Evolutionary conservation across 2,113 vertebrate genomes (phyloP), one percentile per base, ranked within the genome.

Genomic region (Leptosomus discolor): DNA sequence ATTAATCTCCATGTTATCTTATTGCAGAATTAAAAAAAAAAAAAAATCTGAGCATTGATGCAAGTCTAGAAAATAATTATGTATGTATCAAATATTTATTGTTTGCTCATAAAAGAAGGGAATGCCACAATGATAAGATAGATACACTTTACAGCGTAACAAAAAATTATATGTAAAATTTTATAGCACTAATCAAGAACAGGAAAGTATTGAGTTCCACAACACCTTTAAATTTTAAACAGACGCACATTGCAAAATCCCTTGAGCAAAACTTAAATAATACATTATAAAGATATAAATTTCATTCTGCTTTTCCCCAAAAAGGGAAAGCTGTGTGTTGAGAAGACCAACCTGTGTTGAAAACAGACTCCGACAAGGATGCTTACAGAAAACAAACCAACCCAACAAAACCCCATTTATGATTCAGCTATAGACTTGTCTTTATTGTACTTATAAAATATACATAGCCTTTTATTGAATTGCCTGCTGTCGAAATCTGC

Each of bases 381-480:
- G 67, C 10, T 29, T 92, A 50, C 63, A 70, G 83, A 93, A 94
- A 96, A 86, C 79, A 84, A 91, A 90, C 78, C 79, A 86, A 75
- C 73, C 87, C 91, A 85, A 4, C 81, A 82, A 75, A 93, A 81
- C 19, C 60, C 80, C 92, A 65, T 96, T 97, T 97, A 96, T 90
- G 96, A 95, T 97, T 95, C 91, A 96, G 90, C 95, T 85, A 94
- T 96, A 97, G 97, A 96, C 97, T 97, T 97, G 95, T 98, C 97
- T 98, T 98, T 98, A 98, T 98, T 98, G 98, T 98, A 98, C 97
- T 98, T 98, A 99, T 99, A 98, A 98, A 99, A 99, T 99, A 99
- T 99, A 98, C 98, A 98, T 99, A 97, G 96, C 96, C 88, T 97
- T 98, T 98, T 98, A 98, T 98, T 98, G 98, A 98, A 98, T 98